Conservation (phyloP, 2,888 invertebrate species). For the Hoplodrina blanda region DNA sequence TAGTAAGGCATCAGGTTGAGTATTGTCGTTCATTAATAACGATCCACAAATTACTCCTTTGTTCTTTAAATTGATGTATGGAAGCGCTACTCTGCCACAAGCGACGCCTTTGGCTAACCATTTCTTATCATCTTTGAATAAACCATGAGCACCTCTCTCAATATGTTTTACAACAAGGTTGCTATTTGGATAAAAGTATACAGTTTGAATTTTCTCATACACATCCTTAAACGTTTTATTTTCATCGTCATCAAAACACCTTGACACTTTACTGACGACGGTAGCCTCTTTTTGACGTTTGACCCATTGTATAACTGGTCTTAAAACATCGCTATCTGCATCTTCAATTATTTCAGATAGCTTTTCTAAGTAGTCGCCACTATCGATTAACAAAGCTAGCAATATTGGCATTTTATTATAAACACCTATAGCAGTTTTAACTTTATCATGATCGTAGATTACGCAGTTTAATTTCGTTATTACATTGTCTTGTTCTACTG, state of each 20-base stretch:
- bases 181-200: constrained; percentile 42
- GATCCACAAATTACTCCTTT: constrained; percentile 53
- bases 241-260: constrained; percentile 20
- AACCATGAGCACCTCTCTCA: constrained; percentile 30
- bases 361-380: constrained; percentile 13
- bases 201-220: constrained; percentile 36
- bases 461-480: constrained; percentile 31
- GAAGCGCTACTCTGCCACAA: constrained; percentile 58
- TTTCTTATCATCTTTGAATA: constrained; percentile 52
- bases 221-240: constrained; percentile 35
- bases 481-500: constrained; percentile 13
- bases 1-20: constrained; percentile 67
- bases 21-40: constrained; percentile 34
- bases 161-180: constrained; percentile 57
- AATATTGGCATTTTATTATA: constrained; percentile 55
- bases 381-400: constrained; percentile 49
- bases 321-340: constrained; percentile 7
- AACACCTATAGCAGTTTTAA: constrained; percentile 52
- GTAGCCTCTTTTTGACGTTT: constrained; percentile 44
- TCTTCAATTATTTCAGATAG: constrained; percentile 16
- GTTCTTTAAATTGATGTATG: constrained; percentile 66
- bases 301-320: constrained; percentile 43
- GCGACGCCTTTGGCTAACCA: constrained; percentile 64
- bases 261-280: constrained; percentile 3
- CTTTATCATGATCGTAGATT: constrained; percentile 48